phyloP scores from a whole-genome alignment of 2,797 vertebrate genomes.

The Gallinago solitaria region DNA sequence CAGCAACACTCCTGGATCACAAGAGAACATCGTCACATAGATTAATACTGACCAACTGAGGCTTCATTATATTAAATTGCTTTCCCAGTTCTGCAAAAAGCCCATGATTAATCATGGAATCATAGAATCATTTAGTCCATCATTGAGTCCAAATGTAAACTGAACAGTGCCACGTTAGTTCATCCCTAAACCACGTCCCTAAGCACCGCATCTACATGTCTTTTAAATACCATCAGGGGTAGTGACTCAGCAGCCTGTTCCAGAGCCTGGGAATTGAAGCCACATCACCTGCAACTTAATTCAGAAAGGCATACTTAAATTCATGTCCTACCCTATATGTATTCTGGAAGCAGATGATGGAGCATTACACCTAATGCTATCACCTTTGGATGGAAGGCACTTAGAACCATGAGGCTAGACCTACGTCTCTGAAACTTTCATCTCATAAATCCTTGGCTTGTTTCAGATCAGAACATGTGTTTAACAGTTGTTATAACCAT shows the following conservation, averaged over 20 bases:
- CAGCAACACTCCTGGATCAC: background rate
- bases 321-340: background rate
- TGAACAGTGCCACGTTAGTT: background rate
- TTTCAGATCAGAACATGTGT: background rate
- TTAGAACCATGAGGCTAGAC: background rate
- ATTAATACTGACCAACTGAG: background rate
- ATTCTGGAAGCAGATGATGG: background rate
- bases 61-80: background rate
- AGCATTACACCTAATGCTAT: background rate
- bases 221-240: background rate
- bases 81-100: background rate
- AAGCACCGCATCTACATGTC: rapidly evolving
- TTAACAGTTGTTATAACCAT: background rate
- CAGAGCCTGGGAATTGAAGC: background rate
- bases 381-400: background rate
- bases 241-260: background rate
- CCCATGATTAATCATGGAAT: background rate
- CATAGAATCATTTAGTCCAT: background rate
- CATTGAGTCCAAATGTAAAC: rapidly evolving
- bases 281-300: background rate
- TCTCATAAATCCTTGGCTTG: background rate
- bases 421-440: background rate
- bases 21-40: background rate
- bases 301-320: background rate
- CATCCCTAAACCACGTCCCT: background rate